A percentile compares a stretch with the other conserved stretches of the same genome.
Conservation (phyloP, 1,140 invertebrate species). For the Eumaeus atala region DNA sequence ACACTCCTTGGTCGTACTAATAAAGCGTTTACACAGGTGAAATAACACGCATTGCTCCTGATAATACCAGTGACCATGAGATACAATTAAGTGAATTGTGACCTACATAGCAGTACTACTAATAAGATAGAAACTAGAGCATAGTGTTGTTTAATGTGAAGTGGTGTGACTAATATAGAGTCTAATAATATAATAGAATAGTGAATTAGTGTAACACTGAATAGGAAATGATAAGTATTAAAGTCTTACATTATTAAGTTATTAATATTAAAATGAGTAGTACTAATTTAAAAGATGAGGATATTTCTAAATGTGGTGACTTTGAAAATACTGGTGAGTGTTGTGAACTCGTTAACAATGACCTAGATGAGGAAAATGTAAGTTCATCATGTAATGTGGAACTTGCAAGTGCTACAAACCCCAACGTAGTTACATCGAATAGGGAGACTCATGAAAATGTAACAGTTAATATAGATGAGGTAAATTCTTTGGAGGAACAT, state of each 20-base stretch:
- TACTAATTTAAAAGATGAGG: no score
- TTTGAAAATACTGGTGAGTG: no score
- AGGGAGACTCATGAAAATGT: background rate
- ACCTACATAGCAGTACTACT: conserved; percentile 25
- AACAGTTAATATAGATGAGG: no score
- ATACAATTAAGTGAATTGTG: conserved; percentile 29
- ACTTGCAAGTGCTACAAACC: conserved; percentile 38
- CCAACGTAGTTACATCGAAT: conserved; percentile 26
- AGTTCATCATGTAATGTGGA: no score
- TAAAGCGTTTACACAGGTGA: conserved; percentile 58
- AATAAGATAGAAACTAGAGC: conserved; percentile 16
- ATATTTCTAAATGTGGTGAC: no score
- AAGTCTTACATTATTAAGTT: no score
- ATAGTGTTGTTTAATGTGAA: background rate
- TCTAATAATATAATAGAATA: conserved; percentile 8
- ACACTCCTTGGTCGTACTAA: conserved; percentile 44
- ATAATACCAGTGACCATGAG: conserved; percentile 39
- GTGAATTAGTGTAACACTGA: no score
- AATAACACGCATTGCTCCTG: conserved; percentile 32
- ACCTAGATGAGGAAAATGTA: no score
- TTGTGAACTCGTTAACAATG: no score
- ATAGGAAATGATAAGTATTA: no score
- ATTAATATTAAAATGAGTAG: no score
- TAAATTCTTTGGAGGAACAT: background rate
- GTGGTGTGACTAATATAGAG: background rate